Evolutionary conservation across 1,140 invertebrate species (phyloP), one percentile per base, ranked within the genome.

Genomic region (Bombus sylvicola): DNA sequence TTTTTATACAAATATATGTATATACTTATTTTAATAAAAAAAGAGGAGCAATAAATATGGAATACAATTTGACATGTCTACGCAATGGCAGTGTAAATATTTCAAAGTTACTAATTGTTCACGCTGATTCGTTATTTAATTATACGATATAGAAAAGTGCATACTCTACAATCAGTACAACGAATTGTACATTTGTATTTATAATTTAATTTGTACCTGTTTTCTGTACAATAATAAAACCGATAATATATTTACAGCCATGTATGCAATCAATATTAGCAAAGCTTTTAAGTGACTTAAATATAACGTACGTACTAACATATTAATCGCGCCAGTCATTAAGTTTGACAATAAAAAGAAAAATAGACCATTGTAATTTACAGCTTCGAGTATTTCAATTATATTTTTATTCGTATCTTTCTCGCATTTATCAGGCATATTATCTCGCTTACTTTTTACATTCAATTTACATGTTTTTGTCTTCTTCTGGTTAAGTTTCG

Each of bases 331-430:
- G 64, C 98, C 98, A 39, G 98, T 98, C 18, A 97, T 92, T 34
- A 98, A 62, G 95, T 98, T 99, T 6, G 96, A 96, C 2, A 97
- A 64, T 64, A 98, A 93, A 94, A 99, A 99, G 92, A 97, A 98
- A 31, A 96, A 87, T 47, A 99, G 94, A 22, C 97, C 97, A 95
- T 98, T 98, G 76, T 96, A 96, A 95, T 97, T 97, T 47, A 98
- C 95, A 66, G 96, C 96, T 90, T 96, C 95, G 68, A 97, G 96
- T 81, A 97, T 96, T 28, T 96, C 93, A 28, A 97, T 96, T 22
- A 95, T 93, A 88, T 91, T 92, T n/a, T 31, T 59, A 15, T 82
- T 66, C 6, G 80, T 3, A n/a, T 31, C 39, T 39, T 77, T 72
- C 39, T 86, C 57, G 47, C 43, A 77, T 76, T 85, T 73, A n/a